A percentile compares a stretch with the other conserved stretches of the same genome.
Conservation (phyloP, 2,888 invertebrate species). For the Phengaris alcon region DNA sequence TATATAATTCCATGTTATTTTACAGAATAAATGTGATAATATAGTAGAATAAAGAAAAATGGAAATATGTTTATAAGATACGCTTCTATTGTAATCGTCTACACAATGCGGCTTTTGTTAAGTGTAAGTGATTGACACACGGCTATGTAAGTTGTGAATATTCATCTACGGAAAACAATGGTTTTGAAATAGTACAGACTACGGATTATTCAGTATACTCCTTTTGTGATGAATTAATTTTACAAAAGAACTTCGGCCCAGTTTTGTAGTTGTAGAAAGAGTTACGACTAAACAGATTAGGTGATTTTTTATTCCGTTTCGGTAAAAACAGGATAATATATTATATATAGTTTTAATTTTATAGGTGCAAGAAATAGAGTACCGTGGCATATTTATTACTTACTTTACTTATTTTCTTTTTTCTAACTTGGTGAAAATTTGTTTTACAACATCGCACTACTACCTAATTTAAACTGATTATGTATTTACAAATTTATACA, state of each 20-base stretch:
- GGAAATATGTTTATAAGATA: conserved; percentile 11
- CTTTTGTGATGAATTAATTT: not conserved
- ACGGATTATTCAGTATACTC: not conserved
- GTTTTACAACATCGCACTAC: no score
- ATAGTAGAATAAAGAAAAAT: no score
- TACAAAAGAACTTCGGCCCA: conserved; percentile 1
- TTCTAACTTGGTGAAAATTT: no score
- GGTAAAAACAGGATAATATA: no score
- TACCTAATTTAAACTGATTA: no score
- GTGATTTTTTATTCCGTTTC: no score
- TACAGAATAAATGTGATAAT: no score
- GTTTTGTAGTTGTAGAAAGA: not conserved
- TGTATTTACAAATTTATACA: no score
- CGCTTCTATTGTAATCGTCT: not conserved
- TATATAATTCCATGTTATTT: not conserved
- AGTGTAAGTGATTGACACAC: conserved; percentile 33
- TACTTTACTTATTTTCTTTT: no score
- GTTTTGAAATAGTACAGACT: conserved; percentile 23
- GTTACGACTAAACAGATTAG: not conserved
- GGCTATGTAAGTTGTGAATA: conserved; percentile 44
- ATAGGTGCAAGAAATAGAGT: no score
- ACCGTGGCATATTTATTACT: no score
- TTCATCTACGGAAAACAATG: conserved; percentile 34
- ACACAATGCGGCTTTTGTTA: conserved; percentile 23
- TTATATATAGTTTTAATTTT: no score